Percentiles rank a stretch among this genome's conserved stretches.
These are phyloP conservation scores for Xiphophorus couchianus DNA, from an alignment of 2,113 vertebrate species.

Conservation along the genomic window DNA sequence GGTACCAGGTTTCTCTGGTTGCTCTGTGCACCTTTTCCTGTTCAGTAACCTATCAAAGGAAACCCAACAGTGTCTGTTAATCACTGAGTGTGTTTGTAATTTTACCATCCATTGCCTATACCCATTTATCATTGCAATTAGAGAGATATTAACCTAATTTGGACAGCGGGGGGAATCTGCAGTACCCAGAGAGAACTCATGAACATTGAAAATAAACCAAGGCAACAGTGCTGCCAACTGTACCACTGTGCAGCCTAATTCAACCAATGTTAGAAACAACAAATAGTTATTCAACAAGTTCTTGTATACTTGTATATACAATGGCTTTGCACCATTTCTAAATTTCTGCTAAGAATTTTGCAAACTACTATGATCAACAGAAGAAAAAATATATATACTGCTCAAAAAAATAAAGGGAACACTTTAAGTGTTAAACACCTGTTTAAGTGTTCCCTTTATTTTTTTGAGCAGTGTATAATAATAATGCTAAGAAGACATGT, in stretches of 20 bases:
- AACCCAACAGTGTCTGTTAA: slow-evolving; percentile 14
- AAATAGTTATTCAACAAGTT: too few species aligned
- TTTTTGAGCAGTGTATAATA: neutral
- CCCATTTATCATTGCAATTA: neutral
- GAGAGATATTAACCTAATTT: neutral
- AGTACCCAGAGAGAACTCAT: too few species aligned
- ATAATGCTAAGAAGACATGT: neutral
- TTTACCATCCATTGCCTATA: neutral
- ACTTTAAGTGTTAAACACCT: too few species aligned
- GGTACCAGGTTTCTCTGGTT: slow-evolving; percentile 8
- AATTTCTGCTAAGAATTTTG: neutral
- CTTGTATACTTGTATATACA: too few species aligned
- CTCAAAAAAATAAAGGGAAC: too few species aligned
- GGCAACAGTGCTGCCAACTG: too few species aligned
- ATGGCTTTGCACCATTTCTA: neutral
- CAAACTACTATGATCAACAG: neutral
- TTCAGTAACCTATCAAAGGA: slow-evolving; percentile 14
- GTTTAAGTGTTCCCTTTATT: too few species aligned
- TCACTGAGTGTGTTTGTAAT: slow-evolving; percentile 13
- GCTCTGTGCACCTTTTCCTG: neutral
- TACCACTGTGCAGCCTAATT: too few species aligned
- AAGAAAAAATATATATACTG: neutral
- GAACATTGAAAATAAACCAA: too few species aligned
- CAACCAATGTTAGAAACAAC: too few species aligned
- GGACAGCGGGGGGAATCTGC: too few species aligned